Percentiles rank a stretch among this genome's conserved stretches.
These are phyloP conservation scores for Tyto alba DNA, from an alignment of 2,113 vertebrate species.

Conservation along the genomic window DNA sequence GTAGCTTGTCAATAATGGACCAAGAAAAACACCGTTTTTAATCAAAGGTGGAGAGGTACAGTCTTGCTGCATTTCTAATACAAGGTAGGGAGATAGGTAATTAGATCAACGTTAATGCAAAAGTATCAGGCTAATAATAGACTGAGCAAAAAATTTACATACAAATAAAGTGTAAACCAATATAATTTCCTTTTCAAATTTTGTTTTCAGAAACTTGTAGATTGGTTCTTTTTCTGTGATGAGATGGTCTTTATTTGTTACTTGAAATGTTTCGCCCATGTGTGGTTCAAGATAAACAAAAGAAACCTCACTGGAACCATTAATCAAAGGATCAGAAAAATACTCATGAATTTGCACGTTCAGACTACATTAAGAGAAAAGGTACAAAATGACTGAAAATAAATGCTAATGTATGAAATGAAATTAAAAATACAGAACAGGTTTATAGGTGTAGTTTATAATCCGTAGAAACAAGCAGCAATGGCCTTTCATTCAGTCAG, in stretches of 20 bases:
- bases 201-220: not conserved
- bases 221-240: not conserved
- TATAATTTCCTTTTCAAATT: not conserved
- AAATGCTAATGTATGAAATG: not conserved
- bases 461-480: not conserved
- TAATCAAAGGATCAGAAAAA: not conserved
- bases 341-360: not conserved
- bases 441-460: not conserved
- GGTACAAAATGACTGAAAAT: not conserved
- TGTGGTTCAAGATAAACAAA: not conserved
- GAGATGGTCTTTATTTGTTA: not conserved
- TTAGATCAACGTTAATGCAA: not conserved
- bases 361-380: not conserved
- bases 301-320: not conserved
- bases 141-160: not conserved
- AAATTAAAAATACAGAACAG: not conserved
- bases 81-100: not conserved
- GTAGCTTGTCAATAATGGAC: conserved; percentile 33
- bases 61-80: conserved; percentile 39
- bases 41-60: conserved; percentile 66
- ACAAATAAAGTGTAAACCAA: not conserved
- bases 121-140: not conserved
- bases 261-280: not conserved
- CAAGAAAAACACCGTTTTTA: conserved; percentile 43
- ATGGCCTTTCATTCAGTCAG: not conserved